phyloP scores from a whole-genome alignment of 2,888 invertebrate genomes.

The Allophyes oxyacanthae region DNA sequence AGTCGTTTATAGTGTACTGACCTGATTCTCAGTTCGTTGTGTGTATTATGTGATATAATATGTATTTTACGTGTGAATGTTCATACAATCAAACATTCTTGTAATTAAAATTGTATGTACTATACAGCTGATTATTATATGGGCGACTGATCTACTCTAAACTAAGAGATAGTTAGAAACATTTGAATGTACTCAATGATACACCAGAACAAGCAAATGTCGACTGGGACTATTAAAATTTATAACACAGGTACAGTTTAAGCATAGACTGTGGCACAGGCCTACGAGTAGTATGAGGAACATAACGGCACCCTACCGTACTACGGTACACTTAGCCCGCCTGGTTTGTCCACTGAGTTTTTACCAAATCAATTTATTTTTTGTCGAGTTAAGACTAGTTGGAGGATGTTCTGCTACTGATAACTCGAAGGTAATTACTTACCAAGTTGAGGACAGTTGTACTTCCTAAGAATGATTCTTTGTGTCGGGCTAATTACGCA shows the following conservation, averaged over 20 bases:
- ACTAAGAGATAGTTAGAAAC: too few relatives aligned
- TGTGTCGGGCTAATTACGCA: too few relatives aligned
- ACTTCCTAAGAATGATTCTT: not conserved
- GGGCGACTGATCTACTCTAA: too few relatives aligned
- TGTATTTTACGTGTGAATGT: conserved; percentile 4
- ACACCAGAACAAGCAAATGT: too few relatives aligned
- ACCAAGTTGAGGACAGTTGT: not conserved
- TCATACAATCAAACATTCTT: not conserved
- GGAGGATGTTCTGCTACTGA: conserved; percentile 14
- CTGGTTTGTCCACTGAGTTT: conserved; percentile 25
- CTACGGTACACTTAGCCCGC: conserved; percentile 29
- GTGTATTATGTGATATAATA: conserved; percentile 9
- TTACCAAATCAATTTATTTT: conserved; percentile 53
- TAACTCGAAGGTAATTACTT: conserved; percentile 35
- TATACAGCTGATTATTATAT: too few relatives aligned
- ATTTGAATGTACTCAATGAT: too few relatives aligned
- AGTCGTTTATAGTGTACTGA: conserved; percentile 38
- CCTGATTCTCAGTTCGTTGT: conserved; percentile 39
- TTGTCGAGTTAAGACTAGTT: conserved; percentile 11
- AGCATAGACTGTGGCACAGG: conserved; percentile 12
- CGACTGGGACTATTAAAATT: conserved; percentile 32
- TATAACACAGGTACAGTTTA: conserved; percentile 11
- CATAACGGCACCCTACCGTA: conserved; percentile 42
- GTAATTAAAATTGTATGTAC: too few relatives aligned
- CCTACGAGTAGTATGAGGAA: conserved; percentile 25